Evolutionary conservation across 2,888 invertebrate genomes (phyloP), one percentile per base, ranked within the genome.

Genomic region (Caenorhabditis auriculariae): DNA sequence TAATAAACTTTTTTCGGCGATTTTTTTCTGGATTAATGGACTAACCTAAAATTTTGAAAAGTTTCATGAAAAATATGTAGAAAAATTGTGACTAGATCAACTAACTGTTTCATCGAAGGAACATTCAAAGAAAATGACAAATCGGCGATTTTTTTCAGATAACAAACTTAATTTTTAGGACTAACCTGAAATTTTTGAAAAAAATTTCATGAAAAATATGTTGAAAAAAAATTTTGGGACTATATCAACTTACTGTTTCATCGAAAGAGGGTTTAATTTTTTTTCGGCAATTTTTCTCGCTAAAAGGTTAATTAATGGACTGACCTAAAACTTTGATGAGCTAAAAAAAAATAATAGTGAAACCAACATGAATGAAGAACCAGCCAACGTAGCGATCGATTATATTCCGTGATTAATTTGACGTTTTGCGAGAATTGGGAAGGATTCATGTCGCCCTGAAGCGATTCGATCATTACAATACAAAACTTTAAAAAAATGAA

Each of bases 301-400:
- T n/a, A n/a, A n/a, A n/a, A n/a, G n/a, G n/a, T 12, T 35, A 12
- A 35, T 35, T 35, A 35, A 12, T 12, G 9, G 35, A 15, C 15
- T 12, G 35, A 35, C 15, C 35, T 12, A 35, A 35, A 35, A 35
- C 35, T 35, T 35, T 9, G 15, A 35, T 12, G 35, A 35, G 15
- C 9, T 35, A 9, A 35, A 35, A 12, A 42, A 42, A 42, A 9
- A n/a, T 4, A 35, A n/a, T n/a, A n/a, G n/a, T n/a, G 17, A 45
- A 45, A 45, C 39, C 32, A 29, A 52, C 60, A 35, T n/a, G 48
- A 58, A 47, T 72, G 74, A 9, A 76, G 63, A 23, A 60, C 58
- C 6, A 74, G 42, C 72, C 72, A 73, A 49, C 61, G 57, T 26
- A 70, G 54, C n/a, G 53, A 56, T 24, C 39, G 28, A 44, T 69